Conservation (phyloP, 2,888 invertebrate genomes). For the Oligia strigilis region DNA sequence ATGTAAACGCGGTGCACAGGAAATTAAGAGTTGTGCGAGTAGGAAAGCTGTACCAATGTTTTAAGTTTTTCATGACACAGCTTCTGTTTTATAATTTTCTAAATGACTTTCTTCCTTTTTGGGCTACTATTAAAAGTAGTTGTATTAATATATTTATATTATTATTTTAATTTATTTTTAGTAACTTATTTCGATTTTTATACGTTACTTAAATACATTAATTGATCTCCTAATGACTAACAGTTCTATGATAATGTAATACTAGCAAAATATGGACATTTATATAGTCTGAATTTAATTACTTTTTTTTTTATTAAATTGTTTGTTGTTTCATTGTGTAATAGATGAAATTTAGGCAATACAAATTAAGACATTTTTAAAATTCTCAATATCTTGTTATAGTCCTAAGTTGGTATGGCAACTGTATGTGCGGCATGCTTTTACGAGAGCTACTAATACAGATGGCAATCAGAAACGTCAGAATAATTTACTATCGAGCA, state of each 20-base stretch:
- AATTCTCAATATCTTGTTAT: not conserved
- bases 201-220: not conserved
- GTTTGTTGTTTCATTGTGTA: no score
- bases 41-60: not conserved
- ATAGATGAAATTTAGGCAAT: no score
- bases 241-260: no score
- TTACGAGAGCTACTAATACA: not conserved
- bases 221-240: not conserved
- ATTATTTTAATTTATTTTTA: not conserved
- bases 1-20: slow-evolving; percentile 11
- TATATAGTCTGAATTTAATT: no score
- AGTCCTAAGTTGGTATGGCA: not conserved
- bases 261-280: no score
- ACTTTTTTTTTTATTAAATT: no score
- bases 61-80: not conserved
- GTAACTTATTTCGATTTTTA: not conserved
- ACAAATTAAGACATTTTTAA: not conserved
- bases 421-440: slow-evolving; percentile 13
- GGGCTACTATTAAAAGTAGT: not conserved
- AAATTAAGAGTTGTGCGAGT: not conserved
- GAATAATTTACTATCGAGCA: not conserved
- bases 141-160: not conserved
- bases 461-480: not conserved
- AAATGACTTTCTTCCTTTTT: not conserved
- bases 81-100: not conserved